A percentile compares a stretch with the other conserved stretches of the same genome.
These are phyloP conservation scores for Cherax quadricarinatus DNA, from an alignment of 1,140 invertebrate genomes.

Conservation along the genomic window DNA sequence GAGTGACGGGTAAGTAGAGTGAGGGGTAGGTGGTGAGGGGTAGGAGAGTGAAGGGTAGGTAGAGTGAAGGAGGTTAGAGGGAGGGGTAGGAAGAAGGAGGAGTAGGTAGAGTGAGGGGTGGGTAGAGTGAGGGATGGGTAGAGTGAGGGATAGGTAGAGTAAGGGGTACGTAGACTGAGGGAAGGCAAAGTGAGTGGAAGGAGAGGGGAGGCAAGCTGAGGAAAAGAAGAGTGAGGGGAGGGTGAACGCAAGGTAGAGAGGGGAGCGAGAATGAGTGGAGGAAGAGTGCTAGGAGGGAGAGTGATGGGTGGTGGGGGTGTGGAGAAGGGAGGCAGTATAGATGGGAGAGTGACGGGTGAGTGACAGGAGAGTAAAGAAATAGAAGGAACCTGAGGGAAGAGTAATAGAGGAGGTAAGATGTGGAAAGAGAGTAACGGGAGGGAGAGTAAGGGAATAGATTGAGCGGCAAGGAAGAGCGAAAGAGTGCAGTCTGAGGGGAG, in stretches of 20 bases:
- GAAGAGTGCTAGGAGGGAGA: background rate
- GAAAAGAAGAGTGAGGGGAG: no score
- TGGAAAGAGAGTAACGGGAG: background rate
- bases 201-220: no score
- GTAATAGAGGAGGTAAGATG: background rate
- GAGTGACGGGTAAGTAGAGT: background rate
- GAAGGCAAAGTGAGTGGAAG: no score
- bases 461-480: background rate
- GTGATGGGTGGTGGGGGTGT: background rate
- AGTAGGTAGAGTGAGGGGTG: no score
- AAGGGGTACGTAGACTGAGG: background rate
- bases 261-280: background rate
- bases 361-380: background rate
- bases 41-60: no score
- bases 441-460: background rate
- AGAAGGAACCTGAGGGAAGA: background rate
- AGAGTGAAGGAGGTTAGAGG: background rate
- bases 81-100: background rate
- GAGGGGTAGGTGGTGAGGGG: background rate
- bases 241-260: no score
- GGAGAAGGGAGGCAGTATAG: background rate
- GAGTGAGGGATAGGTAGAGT: background rate
- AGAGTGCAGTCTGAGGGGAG: background rate
- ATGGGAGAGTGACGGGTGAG: background rate
- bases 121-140: background rate